Conservation (phyloP, 2,797 vertebrate species). For the Sylvia borin region DNA sequence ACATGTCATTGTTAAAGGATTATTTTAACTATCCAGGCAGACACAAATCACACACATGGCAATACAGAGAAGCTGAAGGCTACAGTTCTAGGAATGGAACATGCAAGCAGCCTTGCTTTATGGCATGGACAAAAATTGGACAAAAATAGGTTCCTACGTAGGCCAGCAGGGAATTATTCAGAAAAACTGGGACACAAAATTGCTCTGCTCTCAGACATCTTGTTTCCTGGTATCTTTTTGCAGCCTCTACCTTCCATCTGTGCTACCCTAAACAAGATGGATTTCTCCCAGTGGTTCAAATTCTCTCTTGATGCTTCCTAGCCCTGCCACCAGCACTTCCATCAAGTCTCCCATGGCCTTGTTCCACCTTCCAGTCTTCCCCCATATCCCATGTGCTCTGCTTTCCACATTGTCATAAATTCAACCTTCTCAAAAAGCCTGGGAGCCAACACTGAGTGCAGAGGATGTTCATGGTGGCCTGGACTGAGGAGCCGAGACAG, state of each 20-base stretch:
- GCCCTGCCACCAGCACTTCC: neutral
- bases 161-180: neutral
- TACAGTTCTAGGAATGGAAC: neutral
- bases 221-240: rapidly evolving
- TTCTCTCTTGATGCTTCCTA: neutral
- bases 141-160: neutral
- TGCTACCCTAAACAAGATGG: neutral
- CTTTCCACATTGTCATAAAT: rapidly evolving
- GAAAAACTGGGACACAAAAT: neutral
- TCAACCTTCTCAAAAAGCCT: rapidly evolving
- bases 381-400: rapidly evolving
- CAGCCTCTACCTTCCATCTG: neutral
- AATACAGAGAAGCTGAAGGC: neutral
- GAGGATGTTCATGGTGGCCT: rapidly evolving
- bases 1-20: neutral
- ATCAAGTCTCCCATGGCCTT: neutral
- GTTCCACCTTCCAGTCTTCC: neutral
- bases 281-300: neutral
- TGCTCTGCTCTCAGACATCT: neutral
- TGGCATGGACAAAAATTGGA: neutral
- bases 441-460: rapidly evolving
- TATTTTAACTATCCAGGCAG: neutral
- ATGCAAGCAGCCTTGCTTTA: neutral
- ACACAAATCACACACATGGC: neutral
- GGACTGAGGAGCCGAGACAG: neutral